A percentile compares a stretch with the other conserved stretches of the same genome.
phyloP scores from a whole-genome alignment of 2,113 vertebrate genomes.

The Noturus placidus region DNA sequence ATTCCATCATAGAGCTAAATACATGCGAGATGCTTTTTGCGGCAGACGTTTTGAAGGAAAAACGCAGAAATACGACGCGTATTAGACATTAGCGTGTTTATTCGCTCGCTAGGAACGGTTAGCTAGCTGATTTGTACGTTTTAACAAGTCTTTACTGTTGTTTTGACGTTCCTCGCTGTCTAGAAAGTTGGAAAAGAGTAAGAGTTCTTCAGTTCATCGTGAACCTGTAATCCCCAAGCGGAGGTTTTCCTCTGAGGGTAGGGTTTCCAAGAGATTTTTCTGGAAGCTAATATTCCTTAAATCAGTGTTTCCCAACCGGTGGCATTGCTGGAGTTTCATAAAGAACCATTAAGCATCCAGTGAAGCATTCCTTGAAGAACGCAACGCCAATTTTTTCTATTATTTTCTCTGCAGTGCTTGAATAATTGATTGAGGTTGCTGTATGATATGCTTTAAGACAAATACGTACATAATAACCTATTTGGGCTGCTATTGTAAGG shows the following conservation, averaged over 20 bases:
- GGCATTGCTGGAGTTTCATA: not conserved
- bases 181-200: not conserved
- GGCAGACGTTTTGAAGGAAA: too few relatives aligned
- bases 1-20: not conserved
- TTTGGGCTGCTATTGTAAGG: not conserved
- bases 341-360: not conserved
- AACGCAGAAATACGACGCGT: not conserved
- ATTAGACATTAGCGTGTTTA: not conserved
- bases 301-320: not conserved
- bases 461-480: not conserved
- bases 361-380: not conserved
- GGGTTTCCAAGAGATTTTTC: not conserved
- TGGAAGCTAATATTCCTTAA: not conserved
- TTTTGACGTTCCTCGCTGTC: not conserved
- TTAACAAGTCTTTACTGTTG: not conserved
- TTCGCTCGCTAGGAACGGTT: not conserved
- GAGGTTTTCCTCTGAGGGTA: not conserved
- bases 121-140: not conserved
- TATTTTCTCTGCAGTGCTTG: not conserved
- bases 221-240: too few relatives aligned
- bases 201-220: not conserved
- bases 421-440: too few relatives aligned
- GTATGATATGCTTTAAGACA: not conserved
- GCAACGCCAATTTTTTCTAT: not conserved
- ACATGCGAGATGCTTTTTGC: too few relatives aligned